These are phyloP conservation scores for Masnerella sp. DNA, from an alignment of 2,888 invertebrate genomes.

Conservation along the genomic window DNA sequence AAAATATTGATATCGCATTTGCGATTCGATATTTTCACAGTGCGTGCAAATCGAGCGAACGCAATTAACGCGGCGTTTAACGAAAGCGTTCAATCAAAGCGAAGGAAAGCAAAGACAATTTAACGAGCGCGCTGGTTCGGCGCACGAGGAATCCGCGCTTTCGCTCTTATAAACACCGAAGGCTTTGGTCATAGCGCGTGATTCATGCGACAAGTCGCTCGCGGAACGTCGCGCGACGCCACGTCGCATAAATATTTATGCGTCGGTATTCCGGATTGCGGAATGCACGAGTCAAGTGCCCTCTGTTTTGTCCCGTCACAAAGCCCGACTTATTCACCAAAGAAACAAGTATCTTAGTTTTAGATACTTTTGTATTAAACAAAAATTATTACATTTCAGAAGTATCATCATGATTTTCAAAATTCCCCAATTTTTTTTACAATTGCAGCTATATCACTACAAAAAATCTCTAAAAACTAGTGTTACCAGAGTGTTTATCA, in stretches of 20 bases:
- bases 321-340: too few relatives aligned
- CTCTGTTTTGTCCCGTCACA: conserved; percentile 33
- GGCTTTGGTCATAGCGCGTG: conserved; percentile 57
- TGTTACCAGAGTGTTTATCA: too few relatives aligned
- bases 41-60: conserved; percentile 20
- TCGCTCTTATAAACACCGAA: conserved; percentile 56
- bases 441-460: too few relatives aligned
- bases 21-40: conserved; percentile 30
- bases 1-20: conserved; percentile 39
- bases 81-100: conserved; percentile 49
- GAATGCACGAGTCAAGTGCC: conserved; percentile 67
- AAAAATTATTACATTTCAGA: too few relatives aligned
- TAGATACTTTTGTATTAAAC: too few relatives aligned
- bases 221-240: conserved; percentile 60
- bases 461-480: too few relatives aligned
- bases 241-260: conserved; percentile 73
- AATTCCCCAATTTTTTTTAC: too few relatives aligned
- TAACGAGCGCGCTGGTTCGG: conserved; percentile 43
- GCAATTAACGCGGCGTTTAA: conserved; percentile 48
- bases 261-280: conserved; percentile 70
- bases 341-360: too few relatives aligned
- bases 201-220: conserved; percentile 54
- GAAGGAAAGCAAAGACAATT: conserved; percentile 55
- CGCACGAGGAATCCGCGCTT: conserved; percentile 32
- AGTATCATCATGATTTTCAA: too few relatives aligned